These are phyloP conservation scores for Daphoenositta chrysoptera DNA, from an alignment of 2,113 vertebrate species.

Conservation along the genomic window DNA sequence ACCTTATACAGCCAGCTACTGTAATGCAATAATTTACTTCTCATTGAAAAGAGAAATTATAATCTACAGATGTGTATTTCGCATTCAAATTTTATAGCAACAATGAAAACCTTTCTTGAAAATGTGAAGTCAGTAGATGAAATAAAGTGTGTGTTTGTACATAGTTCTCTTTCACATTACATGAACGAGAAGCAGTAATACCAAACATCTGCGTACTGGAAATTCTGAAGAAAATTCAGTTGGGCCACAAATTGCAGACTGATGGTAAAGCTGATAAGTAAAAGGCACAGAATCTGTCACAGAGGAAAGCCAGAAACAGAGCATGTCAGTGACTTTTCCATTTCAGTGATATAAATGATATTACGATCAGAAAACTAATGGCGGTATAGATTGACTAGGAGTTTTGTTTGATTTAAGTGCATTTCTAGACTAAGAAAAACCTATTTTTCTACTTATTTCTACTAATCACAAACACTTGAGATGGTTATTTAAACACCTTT, in stretches of 20 bases:
- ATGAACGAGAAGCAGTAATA: not conserved
- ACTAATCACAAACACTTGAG: not conserved
- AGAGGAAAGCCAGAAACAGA: not conserved
- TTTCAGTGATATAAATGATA: not conserved
- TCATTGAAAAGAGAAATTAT: not conserved
- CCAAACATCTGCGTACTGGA: not conserved
- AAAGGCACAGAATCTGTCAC: not conserved
- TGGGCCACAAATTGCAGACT: not conserved
- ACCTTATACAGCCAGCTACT: not conserved
- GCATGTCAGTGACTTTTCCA: not conserved
- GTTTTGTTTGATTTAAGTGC: not conserved
- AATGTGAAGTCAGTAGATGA: not conserved
- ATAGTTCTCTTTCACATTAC: not conserved
- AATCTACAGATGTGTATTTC: not conserved
- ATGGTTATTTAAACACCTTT: constrained; percentile 9
- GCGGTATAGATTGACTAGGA: not conserved
- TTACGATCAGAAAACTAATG: not conserved
- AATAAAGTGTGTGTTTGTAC: not conserved
- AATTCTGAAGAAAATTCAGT: not conserved
- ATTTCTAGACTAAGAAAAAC: not conserved
- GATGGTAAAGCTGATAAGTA: not conserved
- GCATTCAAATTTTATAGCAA: not conserved
- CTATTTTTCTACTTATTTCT: not conserved
- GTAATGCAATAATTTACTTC: not conserved
- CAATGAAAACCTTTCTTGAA: not conserved